Base-by-base conservation (phyloP, 2,797 vertebrate genomes). In the Carduelis carduelis region DNA sequence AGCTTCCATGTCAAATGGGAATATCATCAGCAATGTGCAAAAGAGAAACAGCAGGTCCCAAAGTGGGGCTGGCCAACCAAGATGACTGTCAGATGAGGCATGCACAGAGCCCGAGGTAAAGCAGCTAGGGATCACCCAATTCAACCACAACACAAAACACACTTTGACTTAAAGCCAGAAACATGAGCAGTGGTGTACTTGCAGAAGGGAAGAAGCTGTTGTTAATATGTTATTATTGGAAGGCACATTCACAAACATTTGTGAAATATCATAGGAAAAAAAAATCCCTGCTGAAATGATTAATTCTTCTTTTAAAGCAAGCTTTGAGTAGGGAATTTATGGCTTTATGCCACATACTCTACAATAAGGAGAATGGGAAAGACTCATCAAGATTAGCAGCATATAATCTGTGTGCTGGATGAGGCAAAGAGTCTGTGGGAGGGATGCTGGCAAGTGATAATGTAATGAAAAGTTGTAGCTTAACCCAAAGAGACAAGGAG, bases 201-300 rank as follows among this genome's bases (percentile, higher is more conserved):
- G 50, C 50, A 94, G 56, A 87, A 80, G 68, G 41, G 52, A 91
- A 85, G 49, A 89, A 89, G 75, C 65, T 71, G 71, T 35, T 78
- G 59, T 68, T 83, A 85, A 60, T 79, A 68, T 32, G 60, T 93
- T 91, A 43, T 77, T 92, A 84, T 22, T 92, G 93, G 93, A 94
- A 91, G 35, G 52, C 56, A 49, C 4, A 1, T 63, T 91, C 56
- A 74, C 84, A 96, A 91, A 95, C 75, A 75, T 68, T 83, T 94
- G 76, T 81, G 39, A 94, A 94, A 46, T 65, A 87, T 49, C 82
- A 71, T 0, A 46, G 52, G 30, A 14, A 63, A 52, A 70, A 80
- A 81, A 39, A 71, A 46, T 27, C 14, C 56, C 83, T 9, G 30
- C 14, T 87, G 87, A 94, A 96, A 85, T 83, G 24, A 95, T 87